Percentiles rank a stretch among this genome's conserved stretches.
phyloP scores from a whole-genome alignment of 1,140 invertebrate genomes.

The Drosophila mauritiana region DNA sequence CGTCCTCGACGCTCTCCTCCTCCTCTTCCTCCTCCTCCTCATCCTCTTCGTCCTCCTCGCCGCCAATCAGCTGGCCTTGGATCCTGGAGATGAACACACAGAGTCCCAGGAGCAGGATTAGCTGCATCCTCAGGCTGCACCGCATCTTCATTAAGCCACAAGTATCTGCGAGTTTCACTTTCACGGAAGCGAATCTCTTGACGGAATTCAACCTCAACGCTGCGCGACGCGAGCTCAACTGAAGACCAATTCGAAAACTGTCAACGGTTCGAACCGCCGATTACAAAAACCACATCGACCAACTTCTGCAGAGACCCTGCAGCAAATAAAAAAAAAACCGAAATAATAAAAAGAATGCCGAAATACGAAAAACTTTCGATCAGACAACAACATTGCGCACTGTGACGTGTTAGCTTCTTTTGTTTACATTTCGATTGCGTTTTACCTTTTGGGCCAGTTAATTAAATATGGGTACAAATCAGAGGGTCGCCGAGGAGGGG shows the following conservation, averaged over 20 bases:
- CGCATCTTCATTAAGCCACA: conserved; percentile 24
- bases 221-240: conserved; percentile 62
- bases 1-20: conserved; percentile 76
- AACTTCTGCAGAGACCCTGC: conserved; percentile 59
- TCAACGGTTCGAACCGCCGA: conserved; percentile 6
- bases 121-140: conserved; percentile 31
- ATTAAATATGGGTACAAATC: conserved; percentile 38
- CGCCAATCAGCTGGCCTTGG: conserved; percentile 70
- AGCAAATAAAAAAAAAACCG: conserved; percentile 20
- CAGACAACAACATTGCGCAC: conserved; percentile 51
- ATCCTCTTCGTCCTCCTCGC: conserved; percentile 75
- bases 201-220: conserved; percentile 28
- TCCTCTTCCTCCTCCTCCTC: conserved; percentile 80
- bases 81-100: conserved; percentile 53
- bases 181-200: conserved; percentile 5
- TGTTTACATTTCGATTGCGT: conserved; percentile 60
- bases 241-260: conserved; percentile 58
- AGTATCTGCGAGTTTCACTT: conserved; percentile 59
- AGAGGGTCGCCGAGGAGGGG: neutral
- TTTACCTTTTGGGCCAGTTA: conserved; percentile 46
- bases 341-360: conserved; percentile 59
- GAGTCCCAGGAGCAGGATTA: conserved; percentile 56
- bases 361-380: conserved; percentile 74
- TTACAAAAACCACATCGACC: conserved; percentile 25
- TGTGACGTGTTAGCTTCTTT: conserved; percentile 37